Evolutionary conservation across 2,888 invertebrate genomes (phyloP), one percentile per base, ranked within the genome.

Genomic region (Morinoia aosen): DNA sequence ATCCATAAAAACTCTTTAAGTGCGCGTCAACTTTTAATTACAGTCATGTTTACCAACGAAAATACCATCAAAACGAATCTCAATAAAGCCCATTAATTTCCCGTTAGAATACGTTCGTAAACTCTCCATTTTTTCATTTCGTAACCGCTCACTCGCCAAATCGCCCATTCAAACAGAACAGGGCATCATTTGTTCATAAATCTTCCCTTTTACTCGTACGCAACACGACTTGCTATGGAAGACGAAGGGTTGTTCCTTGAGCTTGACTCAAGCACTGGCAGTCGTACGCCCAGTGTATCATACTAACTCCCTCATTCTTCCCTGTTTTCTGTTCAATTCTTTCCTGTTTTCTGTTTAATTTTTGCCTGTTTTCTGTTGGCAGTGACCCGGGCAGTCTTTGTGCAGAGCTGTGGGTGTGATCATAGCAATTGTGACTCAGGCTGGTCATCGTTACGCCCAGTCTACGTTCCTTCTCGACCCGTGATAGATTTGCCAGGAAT

Each of bases 401-500:
- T 25, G 12, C 39, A 57, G 93, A 93, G 25, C 56, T 93, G 33
- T 57, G 93, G 93, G 93, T 93, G 93, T 93, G 93, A 93, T 93
- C 93, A 25, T 33, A 57, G 57, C 93, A 93, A 57, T 93, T 93
- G 57, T 57, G 90, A 93, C 93, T 57, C 57, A 57, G 57, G 93
- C 48, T 93, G 48, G 57, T 57, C 93, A 14, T 57, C 58, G 93
- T 57, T 93, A 57, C 93, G 93, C 57, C 90, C 90, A 40, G 11
- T 88, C 40, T 33, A 19, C 93, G 11, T 11, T 16, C 57, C 40
- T 76, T 33, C 14, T 33, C 57, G 48, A 93, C n/a, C 56, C 33
- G 57, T 93, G 93, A 93, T 93, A 93, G 93, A 93, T 57, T 93
- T 57, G 16, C 40, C 93, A 19, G 93, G 11, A 93, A 93, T 93